Evolutionary conservation across 2,797 vertebrate genomes (phyloP).

Genomic region (Arctocebus calabarensis): DNA sequence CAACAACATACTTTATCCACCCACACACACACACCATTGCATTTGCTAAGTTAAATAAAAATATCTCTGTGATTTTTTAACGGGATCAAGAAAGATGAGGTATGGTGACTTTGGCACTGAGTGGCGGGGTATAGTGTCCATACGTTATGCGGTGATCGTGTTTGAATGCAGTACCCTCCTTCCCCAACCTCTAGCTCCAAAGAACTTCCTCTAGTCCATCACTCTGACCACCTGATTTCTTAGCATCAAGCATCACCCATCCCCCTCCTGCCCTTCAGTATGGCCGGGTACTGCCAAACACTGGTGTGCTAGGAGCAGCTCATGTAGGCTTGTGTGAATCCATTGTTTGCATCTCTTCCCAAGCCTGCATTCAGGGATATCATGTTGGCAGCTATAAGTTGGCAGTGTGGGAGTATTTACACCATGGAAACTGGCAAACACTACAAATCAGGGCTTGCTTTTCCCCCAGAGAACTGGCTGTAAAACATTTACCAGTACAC

Average conservation of each 20-base stretch:
- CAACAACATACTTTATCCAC: not conserved
- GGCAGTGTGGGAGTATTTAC: slow-evolving; percentile 53
- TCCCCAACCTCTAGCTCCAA: not conserved
- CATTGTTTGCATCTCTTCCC: not conserved
- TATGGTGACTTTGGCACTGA: not conserved
- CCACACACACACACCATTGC: not conserved
- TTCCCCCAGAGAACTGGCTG: slow-evolving; percentile 3
- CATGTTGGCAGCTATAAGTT: slow-evolving; percentile 12
- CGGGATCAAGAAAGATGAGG: not conserved
- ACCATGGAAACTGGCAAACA: slow-evolving; percentile 58
- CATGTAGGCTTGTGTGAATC: not conserved
- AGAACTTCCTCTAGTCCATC: not conserved
- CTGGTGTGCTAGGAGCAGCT: not conserved
- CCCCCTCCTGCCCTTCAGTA: not conserved
- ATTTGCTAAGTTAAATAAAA: not conserved
- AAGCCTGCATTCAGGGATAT: not conserved
- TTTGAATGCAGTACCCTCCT: not conserved
- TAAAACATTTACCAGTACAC: slow-evolving; percentile 13
- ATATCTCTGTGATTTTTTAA: not conserved
- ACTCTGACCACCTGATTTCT: not conserved
- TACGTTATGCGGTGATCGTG: not conserved
- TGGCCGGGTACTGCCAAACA: not conserved
- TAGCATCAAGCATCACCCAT: not conserved
- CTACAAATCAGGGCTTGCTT: slow-evolving; percentile 7
- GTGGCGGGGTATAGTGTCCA: not conserved